These are phyloP conservation scores for Disparrhopalites patrizii DNA, from an alignment of 2,888 invertebrate genomes.

Conservation along the genomic window DNA sequence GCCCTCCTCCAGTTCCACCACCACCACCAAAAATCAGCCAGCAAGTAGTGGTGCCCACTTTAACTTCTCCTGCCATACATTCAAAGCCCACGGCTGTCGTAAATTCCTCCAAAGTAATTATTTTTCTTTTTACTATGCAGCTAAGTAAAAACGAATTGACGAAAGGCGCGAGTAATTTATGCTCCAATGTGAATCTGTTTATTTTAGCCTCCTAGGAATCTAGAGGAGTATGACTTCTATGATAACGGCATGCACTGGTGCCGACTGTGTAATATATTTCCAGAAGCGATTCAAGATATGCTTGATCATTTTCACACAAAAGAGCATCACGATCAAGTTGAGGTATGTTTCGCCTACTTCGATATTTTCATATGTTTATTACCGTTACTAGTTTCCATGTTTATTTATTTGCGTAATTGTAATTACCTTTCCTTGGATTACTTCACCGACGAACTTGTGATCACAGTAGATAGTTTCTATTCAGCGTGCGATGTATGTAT, in stretches of 20 bases:
- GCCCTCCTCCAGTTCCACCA: constrained; percentile 24
- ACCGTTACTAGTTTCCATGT: too few species aligned
- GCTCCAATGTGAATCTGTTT: not conserved
- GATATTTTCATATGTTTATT: too few species aligned
- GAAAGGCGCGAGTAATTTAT: too few species aligned
- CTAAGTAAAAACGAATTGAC: too few species aligned
- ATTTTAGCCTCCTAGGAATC: not conserved
- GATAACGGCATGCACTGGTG: constrained; percentile 91
- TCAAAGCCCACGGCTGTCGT: not conserved
- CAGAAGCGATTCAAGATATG: constrained; percentile 79
- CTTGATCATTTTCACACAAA: constrained; percentile 75
- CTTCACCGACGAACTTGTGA: too few species aligned
- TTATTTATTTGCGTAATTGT: too few species aligned
- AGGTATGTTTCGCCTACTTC: constrained; percentile 49
- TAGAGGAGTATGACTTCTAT: constrained; percentile 54
- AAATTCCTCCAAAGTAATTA: too few species aligned
- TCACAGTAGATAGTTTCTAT: too few species aligned
- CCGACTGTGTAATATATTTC: constrained; percentile 78
- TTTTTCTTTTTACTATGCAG: too few species aligned
- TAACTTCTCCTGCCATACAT: not conserved
- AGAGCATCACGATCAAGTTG: constrained; percentile 64
- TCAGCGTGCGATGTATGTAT: too few species aligned
- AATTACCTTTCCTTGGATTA: too few species aligned
- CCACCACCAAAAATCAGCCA: constrained; percentile 37
- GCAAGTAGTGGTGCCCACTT: not conserved